Evolutionary conservation across 2,113 vertebrate species (phyloP).

Genomic region (Aleadryas rufinucha): DNA sequence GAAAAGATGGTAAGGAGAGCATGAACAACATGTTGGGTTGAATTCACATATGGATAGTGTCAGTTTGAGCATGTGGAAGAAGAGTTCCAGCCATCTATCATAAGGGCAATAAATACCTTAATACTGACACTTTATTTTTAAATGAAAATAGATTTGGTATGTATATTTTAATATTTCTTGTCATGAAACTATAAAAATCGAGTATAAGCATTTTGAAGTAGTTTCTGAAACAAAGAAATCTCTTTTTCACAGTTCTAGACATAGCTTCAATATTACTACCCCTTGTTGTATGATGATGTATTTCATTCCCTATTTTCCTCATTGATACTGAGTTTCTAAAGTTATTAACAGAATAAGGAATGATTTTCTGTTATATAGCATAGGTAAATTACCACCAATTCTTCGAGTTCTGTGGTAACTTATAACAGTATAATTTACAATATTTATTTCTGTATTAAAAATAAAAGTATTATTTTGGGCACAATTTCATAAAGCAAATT

Average conservation of each 20-base stretch:
- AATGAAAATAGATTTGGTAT: not conserved
- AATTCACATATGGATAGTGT: not conserved
- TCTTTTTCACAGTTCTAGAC: not conserved
- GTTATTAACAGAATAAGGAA: not conserved
- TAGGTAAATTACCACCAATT: not conserved
- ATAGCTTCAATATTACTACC: not conserved
- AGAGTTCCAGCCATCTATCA: conserved; percentile 18
- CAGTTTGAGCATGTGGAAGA: not conserved
- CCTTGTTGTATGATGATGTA: not conserved
- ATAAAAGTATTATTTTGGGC: not conserved
- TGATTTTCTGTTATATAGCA: not conserved
- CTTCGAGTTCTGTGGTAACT: not conserved
- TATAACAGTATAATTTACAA: not conserved
- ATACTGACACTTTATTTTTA: not conserved
- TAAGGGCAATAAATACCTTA: not conserved
- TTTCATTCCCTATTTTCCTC: not conserved
- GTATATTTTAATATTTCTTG: not conserved
- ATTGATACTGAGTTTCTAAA: not conserved
- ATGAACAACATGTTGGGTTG: not conserved
- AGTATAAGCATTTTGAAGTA: not conserved
- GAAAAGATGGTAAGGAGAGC: not conserved
- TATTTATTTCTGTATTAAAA: not conserved
- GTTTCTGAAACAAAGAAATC: not conserved
- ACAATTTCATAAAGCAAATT: not conserved
- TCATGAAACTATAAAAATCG: not conserved